These are phyloP conservation scores for Anthopleura xanthogrammica DNA, from an alignment of 92 coral and sea anemone genomes.

Conservation along the genomic window DNA sequence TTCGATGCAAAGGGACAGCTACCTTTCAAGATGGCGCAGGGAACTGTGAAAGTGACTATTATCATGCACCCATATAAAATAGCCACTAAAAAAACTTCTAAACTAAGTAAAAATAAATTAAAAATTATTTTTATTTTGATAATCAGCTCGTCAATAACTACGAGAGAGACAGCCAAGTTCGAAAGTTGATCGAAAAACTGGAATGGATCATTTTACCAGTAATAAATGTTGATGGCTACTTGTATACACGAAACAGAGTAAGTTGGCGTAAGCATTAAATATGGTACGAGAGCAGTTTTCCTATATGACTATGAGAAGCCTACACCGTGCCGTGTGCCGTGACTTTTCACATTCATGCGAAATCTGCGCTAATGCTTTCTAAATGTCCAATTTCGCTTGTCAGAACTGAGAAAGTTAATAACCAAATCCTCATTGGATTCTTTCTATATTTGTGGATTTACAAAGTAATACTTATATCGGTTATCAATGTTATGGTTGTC, in stretches of 20 bases:
- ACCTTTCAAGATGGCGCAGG: no score
- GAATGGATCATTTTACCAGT: constrained; percentile 93
- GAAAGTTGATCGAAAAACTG: constrained; percentile 57
- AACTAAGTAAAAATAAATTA: background rate
- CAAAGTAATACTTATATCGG: no score
- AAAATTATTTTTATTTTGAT: background rate
- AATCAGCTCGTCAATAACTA: constrained; percentile 63
- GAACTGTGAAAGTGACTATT: no score
- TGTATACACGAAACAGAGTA: constrained; percentile 68
- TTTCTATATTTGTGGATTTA: no score
- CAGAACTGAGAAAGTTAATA: background rate
- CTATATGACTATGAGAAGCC: no score
- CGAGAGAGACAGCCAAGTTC: constrained; percentile 32
- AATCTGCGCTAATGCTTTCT: background rate
- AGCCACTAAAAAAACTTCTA: background rate
- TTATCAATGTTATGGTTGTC: background rate
- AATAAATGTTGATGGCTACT: constrained; percentile 85
- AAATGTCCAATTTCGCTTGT: background rate
- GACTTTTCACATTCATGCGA: no score
- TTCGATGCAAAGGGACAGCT: no score
- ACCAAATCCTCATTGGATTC: background rate
- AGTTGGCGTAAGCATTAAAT: background rate
- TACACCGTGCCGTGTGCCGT: no score
- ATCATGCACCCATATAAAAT: no score
- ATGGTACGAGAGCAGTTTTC: no score